Evolutionary conservation across 2,888 invertebrate species (phyloP).

Genomic region (Morpho achilles): DNA sequence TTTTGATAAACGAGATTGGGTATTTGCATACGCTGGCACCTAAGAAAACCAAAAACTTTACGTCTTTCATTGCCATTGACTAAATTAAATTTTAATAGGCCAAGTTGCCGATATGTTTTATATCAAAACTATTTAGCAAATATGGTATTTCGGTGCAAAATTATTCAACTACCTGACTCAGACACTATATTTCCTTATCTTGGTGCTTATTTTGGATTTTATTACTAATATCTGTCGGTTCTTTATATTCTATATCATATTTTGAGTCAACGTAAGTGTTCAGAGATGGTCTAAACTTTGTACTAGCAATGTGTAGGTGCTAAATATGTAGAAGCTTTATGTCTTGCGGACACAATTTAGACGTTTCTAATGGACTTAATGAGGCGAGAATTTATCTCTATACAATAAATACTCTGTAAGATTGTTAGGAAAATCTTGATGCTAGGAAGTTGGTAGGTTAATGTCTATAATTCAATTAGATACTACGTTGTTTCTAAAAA

Average conservation of each 20-base stretch:
- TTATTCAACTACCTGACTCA: not conserved
- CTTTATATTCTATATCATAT: conserved; percentile 21
- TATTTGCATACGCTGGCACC: too few relatives aligned
- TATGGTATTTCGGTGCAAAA: not conserved
- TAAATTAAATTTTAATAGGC: too few relatives aligned
- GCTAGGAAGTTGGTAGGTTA: conserved; percentile 9
- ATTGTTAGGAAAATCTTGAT: conserved; percentile 7
- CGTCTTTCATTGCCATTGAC: too few relatives aligned
- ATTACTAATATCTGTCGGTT: conserved; percentile 10
- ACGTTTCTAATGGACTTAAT: conserved; percentile 12
- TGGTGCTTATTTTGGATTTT: conserved; percentile 30
- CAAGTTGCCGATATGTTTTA: not conserved
- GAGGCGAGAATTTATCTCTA: conserved; percentile 18
- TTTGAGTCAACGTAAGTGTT: conserved; percentile 60
- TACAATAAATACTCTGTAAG: conserved; percentile 16
- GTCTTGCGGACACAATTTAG: conserved; percentile 15
- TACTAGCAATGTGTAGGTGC: conserved; percentile 62
- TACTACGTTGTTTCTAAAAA: not conserved
- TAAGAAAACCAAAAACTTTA: too few relatives aligned
- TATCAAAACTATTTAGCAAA: not conserved
- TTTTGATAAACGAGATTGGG: too few relatives aligned
- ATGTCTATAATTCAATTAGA: not conserved
- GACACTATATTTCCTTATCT: conserved; percentile 23
- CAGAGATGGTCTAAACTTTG: conserved; percentile 65
- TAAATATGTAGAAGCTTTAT: conserved; percentile 42